Conservation (phyloP, 2,113 vertebrate species). For the Craseonycteris thonglongyai region DNA sequence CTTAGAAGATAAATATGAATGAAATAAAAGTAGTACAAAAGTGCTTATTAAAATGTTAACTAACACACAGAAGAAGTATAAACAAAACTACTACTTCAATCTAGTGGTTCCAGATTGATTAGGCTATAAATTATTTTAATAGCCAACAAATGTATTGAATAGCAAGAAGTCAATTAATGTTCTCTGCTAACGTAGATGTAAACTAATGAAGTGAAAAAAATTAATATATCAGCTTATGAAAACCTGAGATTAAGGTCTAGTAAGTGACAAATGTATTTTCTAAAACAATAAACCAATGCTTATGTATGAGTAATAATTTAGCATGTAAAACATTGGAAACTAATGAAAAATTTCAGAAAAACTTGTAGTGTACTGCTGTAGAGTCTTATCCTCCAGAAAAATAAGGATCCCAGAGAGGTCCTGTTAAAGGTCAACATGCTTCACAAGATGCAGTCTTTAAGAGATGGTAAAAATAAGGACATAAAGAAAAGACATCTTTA, state of each 20-base stretch:
- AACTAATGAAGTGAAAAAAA: conserved; percentile 44
- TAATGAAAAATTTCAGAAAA: background rate
- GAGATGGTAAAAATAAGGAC: background rate
- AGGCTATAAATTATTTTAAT: conserved; percentile 27
- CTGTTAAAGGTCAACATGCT: background rate
- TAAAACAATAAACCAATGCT: background rate
- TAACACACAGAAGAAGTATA: background rate
- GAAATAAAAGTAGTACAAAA: conserved; percentile 36
- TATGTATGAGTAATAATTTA: background rate
- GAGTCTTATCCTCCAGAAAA: background rate
- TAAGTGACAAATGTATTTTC: conserved; percentile 3
- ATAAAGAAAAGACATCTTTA: background rate
- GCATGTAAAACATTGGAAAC: background rate
- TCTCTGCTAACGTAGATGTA: background rate
- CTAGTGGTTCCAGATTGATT: background rate
- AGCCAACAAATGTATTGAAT: background rate
- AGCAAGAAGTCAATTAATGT: conserved; percentile 38
- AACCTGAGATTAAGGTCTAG: background rate
- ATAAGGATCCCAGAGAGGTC: background rate
- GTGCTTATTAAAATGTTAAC: background rate
- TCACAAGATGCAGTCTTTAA: background rate
- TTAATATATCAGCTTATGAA: background rate
- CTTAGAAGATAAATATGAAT: background rate
- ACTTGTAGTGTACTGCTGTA: background rate
- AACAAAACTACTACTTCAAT: conserved; percentile 21